Evolutionary conservation across 2,888 invertebrate species (phyloP).

Genomic region (Ferdinandea cuprea): DNA sequence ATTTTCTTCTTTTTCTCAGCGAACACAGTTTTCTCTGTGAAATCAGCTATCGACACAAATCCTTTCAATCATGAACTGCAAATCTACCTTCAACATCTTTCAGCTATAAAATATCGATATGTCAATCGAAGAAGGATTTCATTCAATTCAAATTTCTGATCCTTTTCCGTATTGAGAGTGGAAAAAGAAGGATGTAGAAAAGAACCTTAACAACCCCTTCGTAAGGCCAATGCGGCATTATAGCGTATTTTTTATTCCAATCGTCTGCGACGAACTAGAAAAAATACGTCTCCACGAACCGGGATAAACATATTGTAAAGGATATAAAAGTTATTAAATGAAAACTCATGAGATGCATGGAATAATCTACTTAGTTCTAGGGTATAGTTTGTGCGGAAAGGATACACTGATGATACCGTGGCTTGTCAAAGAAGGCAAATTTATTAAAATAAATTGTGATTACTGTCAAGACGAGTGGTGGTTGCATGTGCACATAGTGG

Average conservation of each 20-base stretch:
- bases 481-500: neutral
- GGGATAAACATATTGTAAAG: conserved; percentile 40
- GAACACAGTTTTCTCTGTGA: conserved; percentile 18
- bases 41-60: conserved; percentile 12
- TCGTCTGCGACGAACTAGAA: neutral
- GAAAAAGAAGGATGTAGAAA: neutral
- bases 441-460: conserved; percentile 23
- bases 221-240: neutral
- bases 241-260: conserved; percentile 7
- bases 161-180: conserved; percentile 13
- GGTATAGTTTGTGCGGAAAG: neutral
- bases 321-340: conserved; percentile 29
- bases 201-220: neutral
- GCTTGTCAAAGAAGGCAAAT: conserved; percentile 1
- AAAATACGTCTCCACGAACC: neutral
- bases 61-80: conserved; percentile 35
- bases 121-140: conserved; percentile 49
- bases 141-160: conserved; percentile 38
- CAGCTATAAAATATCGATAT: conserved; percentile 46
- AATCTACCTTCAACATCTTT: conserved; percentile 35
- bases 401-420: neutral
- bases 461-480: neutral
- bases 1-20: too few relatives aligned
- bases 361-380: neutral
- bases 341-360: conserved; percentile 16